A percentile compares a stretch with the other conserved stretches of the same genome.
These are phyloP conservation scores for Menura novaehollandiae DNA, from an alignment of 2,113 vertebrate genomes.

Conservation along the genomic window DNA sequence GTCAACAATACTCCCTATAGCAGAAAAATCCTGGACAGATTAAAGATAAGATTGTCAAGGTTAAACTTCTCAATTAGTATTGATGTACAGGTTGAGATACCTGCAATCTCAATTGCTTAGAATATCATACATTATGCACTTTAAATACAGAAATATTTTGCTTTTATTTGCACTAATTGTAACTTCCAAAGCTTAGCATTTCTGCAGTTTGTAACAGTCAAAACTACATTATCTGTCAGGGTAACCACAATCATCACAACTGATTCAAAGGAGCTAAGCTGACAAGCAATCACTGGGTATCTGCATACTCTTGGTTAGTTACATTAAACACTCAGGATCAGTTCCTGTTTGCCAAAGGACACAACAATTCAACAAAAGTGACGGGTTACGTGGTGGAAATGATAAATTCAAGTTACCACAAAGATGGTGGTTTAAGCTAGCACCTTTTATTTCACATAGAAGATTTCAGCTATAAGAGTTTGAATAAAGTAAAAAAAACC, in stretches of 20 bases:
- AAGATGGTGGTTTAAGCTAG: background rate
- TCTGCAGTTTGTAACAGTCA: background rate
- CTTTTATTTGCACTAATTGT: background rate
- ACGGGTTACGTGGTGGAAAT: background rate
- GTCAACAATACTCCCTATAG: background rate
- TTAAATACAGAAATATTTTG: background rate
- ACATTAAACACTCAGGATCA: background rate
- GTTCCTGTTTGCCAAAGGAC: background rate
- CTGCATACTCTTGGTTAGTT: background rate
- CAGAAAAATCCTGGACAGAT: background rate
- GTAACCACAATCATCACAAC: background rate
- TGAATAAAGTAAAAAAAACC: background rate
- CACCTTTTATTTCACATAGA: background rate
- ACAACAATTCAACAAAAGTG: background rate
- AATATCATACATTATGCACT: background rate
- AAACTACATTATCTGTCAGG: background rate
- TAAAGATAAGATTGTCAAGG: background rate
- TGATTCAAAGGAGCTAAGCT: background rate
- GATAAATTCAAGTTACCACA: background rate
- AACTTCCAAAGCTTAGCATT: background rate
- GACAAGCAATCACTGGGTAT: background rate
- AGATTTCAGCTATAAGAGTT: background rate
- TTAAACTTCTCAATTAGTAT: background rate
- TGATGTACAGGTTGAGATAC: background rate
- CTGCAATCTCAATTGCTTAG: background rate